Base-by-base conservation (phyloP, 2,888 invertebrate genomes). In the Temnothorax rugatulus region DNA sequence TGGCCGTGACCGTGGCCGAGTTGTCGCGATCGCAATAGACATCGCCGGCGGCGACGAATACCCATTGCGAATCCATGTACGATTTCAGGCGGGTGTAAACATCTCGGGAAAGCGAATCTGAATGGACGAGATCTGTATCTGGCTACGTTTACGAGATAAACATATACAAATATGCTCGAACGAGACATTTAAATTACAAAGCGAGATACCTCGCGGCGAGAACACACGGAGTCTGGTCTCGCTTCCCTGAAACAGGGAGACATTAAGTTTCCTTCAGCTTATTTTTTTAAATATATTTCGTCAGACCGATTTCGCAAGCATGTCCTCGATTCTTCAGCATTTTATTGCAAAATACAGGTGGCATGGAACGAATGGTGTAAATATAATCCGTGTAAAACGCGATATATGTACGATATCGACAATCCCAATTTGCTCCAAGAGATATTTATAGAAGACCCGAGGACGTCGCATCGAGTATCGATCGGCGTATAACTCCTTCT, bases 1-100 rank as follows among this genome's bases (percentile, higher is more conserved):
- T 76, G 84, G 71, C 86, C 85, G 84, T 89, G 87, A 89, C 88
- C 88, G 87, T 89, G 88, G 85, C 88, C 89, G 89, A 89, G 69
- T 89, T 88, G 85, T 52, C 25, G 64, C 47, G 29, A 25, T 61
- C 50, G 68, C 61, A 52, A 68, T 69, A 61, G 66, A 47, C 59
- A 54, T 52, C 25, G 25, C 29, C 63, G 44, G 1, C 38, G 15
- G 9, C 34, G 44, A 47, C 47, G 34, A n/a, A 21, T n/a, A 21
- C 9, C 63, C 63, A 41, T 64, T 41, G 21, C 41, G 11, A 63
- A n/a, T 63, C 2, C n/a, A 38, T 4, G 2, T 38, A 61, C n/a
- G 34, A 61, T 61, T 61, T 34, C 21, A 50, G 50, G 8, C 18
- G 18, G 18, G 18, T 13, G 41, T 9, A 18, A 7, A 7, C 13